Evolutionary conservation across 2,888 invertebrate species (phyloP).

Genomic region (Spisula solida): DNA sequence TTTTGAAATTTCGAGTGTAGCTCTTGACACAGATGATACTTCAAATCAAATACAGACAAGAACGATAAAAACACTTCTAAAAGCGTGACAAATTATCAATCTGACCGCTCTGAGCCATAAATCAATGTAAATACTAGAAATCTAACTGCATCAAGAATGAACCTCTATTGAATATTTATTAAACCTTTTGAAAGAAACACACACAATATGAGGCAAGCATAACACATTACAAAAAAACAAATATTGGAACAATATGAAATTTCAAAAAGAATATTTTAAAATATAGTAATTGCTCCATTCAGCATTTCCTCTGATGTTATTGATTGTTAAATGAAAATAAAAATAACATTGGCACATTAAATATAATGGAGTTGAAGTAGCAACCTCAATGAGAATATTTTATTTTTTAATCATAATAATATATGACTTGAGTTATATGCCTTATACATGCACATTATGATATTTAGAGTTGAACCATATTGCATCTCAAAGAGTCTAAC

Average conservation of each 20-base stretch:
- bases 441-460: too few species aligned
- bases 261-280: not conserved
- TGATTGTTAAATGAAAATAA: not conserved
- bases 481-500: too few species aligned
- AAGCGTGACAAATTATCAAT: not conserved
- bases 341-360: too few species aligned
- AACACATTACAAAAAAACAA: not conserved
- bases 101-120: not conserved
- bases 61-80: not conserved
- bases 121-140: not conserved
- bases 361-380: too few species aligned
- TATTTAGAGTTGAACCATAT: too few species aligned
- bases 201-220: not conserved
- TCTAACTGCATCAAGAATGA: not conserved
- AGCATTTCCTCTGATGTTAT: not conserved
- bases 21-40: conserved; percentile 7
- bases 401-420: too few species aligned
- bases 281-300: not conserved
- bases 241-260: not conserved
- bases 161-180: not conserved
- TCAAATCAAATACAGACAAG: conserved; percentile 8
- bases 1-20: not conserved
- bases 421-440: too few species aligned
- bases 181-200: not conserved
- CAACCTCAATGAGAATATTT: too few species aligned